These are phyloP conservation scores for Enteromius fasciolatus DNA, from an alignment of 2,797 vertebrate genomes.

Conservation along the genomic window DNA sequence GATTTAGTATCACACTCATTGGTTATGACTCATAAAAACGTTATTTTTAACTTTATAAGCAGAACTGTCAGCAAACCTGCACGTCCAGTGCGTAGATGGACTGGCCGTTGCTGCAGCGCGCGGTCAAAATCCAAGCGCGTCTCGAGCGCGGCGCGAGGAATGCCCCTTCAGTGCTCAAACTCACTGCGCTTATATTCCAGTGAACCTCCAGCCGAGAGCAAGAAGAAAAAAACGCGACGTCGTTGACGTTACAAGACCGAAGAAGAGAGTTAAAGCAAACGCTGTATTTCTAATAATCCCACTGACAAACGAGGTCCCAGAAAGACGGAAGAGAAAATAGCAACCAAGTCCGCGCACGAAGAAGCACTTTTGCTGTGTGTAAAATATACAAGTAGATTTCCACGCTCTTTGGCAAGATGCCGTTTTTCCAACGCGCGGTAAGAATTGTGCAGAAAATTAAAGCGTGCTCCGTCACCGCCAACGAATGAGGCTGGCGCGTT, in stretches of 20 bases:
- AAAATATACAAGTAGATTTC: conserved; percentile 9
- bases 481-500: conserved; percentile 18
- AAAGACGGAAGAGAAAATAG: conserved; percentile 62
- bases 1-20: conserved; percentile 22
- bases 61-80: not conserved
- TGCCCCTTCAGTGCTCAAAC: conserved; percentile 49
- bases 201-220: not conserved
- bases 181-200: conserved; percentile 20
- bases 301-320: conserved; percentile 52
- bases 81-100: not conserved
- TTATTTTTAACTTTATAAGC: conserved; percentile 7
- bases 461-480: conserved; percentile 29
- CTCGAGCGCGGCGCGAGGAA: conserved; percentile 41
- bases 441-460: conserved; percentile 6
- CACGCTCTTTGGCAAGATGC: conserved; percentile 12
- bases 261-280: conserved; percentile 35
- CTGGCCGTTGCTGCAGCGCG: conserved; percentile 23
- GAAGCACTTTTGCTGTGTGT: conserved; percentile 39
- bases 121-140: not conserved
- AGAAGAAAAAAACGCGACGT: conserved; percentile 9
- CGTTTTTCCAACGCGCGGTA: not conserved
- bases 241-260: conserved; percentile 22
- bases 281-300: conserved; percentile 50
- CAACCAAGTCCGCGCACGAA: conserved; percentile 49
- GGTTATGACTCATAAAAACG: not conserved